Conservation (phyloP, 2,113 vertebrate genomes). For the Amphiprion percula region DNA sequence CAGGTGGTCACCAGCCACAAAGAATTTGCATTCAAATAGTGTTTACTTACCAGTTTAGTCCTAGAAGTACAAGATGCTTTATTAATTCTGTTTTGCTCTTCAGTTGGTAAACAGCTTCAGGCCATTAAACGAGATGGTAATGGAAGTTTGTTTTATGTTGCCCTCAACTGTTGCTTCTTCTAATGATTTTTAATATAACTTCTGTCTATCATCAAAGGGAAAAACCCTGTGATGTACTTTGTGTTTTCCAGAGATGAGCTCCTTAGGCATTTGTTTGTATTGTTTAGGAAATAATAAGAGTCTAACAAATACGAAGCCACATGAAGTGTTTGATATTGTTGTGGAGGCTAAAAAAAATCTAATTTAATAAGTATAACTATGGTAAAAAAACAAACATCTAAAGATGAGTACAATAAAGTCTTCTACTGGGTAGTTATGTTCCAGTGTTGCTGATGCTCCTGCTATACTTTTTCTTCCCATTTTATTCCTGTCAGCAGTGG, state of each 20-base stretch:
- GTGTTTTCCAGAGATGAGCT: constrained; percentile 8
- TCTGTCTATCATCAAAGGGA: constrained; percentile 18
- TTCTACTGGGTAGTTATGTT: no score
- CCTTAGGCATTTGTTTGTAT: neutral
- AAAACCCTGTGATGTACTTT: neutral
- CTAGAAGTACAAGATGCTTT: constrained; percentile 44
- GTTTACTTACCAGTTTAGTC: constrained; percentile 53
- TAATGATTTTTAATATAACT: constrained; percentile 43
- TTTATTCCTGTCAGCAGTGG: no score
- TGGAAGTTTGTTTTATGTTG: constrained; percentile 45
- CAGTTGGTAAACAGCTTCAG: constrained; percentile 53
- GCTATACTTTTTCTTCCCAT: no score
- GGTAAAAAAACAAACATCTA: no score
- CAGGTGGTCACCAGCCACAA: constrained; percentile 40
- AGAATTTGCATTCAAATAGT: constrained; percentile 53
- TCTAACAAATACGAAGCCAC: neutral
- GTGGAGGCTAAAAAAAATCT: no score
- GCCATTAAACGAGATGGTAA: constrained; percentile 34
- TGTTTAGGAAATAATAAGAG: neutral
- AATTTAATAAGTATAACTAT: no score
- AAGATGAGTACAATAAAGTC: no score
- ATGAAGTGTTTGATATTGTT: neutral
- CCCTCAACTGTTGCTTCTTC: constrained; percentile 40
- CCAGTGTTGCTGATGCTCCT: no score
- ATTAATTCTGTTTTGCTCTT: constrained; percentile 57